A percentile compares a stretch with the other conserved stretches of the same genome.
phyloP scores from a whole-genome alignment of 2,113 vertebrate species.

The Argyrosomus japonicus region DNA sequence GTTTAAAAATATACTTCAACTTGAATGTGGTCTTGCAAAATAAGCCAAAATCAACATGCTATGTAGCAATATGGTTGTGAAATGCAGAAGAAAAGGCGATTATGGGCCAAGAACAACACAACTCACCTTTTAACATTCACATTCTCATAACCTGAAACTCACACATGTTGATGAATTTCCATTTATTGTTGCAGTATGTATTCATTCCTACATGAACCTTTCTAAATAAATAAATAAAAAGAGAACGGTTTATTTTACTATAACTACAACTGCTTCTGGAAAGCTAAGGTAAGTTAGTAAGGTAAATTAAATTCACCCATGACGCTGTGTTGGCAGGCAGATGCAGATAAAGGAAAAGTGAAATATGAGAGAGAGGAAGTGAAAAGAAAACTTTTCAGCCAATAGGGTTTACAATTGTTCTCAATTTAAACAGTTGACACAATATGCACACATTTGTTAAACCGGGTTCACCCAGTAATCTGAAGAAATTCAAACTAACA shows the following conservation, averaged over 20 bases:
- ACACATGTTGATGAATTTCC: background rate
- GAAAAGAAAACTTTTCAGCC: background rate
- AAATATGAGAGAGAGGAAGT: background rate
- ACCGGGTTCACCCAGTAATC: background rate
- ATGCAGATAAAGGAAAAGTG: background rate
- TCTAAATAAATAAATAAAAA: background rate
- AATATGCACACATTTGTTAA: background rate
- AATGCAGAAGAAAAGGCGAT: constrained; percentile 4
- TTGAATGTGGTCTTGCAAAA: constrained; percentile 30
- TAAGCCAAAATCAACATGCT: constrained; percentile 42
- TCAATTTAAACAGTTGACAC: background rate
- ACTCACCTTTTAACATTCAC: constrained; percentile 3
- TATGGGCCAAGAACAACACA: constrained; percentile 11
- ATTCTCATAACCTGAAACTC: constrained; percentile 3
- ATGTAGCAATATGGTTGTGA: constrained; percentile 18
- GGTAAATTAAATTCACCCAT: constrained; percentile 7
- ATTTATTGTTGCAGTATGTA: background rate
- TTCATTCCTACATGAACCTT: background rate
- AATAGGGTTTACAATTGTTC: background rate
- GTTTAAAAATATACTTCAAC: background rate
- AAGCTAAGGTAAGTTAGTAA: background rate
- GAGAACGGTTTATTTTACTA: background rate
- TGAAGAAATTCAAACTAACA: background rate
- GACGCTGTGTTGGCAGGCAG: constrained; percentile 17
- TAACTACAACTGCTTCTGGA: background rate